Conservation (phyloP, 2,888 invertebrate species). For the Junonia oenone region DNA sequence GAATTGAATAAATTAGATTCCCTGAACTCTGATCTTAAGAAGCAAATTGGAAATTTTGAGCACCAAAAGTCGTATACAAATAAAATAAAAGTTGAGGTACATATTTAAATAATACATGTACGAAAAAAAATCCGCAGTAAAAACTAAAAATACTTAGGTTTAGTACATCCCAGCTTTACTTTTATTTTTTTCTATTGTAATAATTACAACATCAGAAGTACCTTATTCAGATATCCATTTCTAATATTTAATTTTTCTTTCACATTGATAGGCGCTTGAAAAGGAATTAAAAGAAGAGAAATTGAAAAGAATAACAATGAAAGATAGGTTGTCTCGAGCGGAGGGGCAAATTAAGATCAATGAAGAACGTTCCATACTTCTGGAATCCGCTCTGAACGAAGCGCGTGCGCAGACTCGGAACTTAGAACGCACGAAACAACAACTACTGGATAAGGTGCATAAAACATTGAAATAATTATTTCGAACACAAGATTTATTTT, state of each 20-base stretch:
- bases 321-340: constrained; percentile 45
- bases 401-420: constrained; percentile 41
- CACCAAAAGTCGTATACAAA: constrained; percentile 43
- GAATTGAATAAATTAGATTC: constrained; percentile 52
- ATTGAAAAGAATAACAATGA: constrained; percentile 41
- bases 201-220: too few species aligned
- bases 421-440: constrained; percentile 51
- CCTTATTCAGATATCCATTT: too few species aligned
- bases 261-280: constrained; percentile 56
- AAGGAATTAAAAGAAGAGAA: constrained; percentile 60
- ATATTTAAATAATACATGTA: too few species aligned
- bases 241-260: too few species aligned
- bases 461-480: background rate
- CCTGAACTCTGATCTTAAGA: constrained; percentile 53
- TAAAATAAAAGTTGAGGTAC: constrained; percentile 50
- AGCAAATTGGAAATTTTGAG: constrained; percentile 49
- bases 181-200: too few species aligned
- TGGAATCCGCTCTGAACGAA: constrained; percentile 53
- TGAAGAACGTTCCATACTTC: constrained; percentile 42
- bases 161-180: too few species aligned
- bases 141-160: too few species aligned
- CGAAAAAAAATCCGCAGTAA: too few species aligned
- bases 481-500: too few species aligned
- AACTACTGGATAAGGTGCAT: constrained; percentile 59
- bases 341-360: constrained; percentile 54